A percentile compares a stretch with the other conserved stretches of the same genome.
Conservation (phyloP, 2,113 vertebrate genomes). For the Setophaga kirtlandii region DNA sequence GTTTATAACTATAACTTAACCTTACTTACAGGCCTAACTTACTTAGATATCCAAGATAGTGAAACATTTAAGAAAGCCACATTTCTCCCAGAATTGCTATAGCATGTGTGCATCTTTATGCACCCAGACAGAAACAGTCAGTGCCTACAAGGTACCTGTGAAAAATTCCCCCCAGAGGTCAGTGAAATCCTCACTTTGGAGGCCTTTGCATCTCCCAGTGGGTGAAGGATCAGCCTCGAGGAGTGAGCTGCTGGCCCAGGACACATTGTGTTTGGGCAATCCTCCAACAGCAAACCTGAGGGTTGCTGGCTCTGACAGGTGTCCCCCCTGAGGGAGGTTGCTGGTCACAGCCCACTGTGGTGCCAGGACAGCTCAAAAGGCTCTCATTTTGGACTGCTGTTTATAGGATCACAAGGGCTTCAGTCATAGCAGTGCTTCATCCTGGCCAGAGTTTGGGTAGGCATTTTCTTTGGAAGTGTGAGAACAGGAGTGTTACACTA, state of each 20-base stretch:
- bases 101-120: background rate
- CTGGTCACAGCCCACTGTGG: background rate
- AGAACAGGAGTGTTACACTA: background rate
- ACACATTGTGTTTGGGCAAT: accelerated
- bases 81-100: background rate
- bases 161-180: background rate
- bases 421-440: background rate
- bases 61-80: background rate
- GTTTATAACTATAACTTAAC: background rate
- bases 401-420: background rate
- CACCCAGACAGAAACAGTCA: background rate
- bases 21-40: background rate
- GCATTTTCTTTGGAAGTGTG: background rate
- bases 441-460: background rate
- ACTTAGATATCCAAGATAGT: background rate
- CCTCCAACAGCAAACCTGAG: background rate
- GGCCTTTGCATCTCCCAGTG: background rate
- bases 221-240: accelerated
- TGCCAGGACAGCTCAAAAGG: background rate
- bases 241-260: background rate
- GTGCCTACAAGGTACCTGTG: background rate
- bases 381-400: background rate
- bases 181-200: background rate
- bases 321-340: background rate
- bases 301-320: background rate